Base-by-base conservation (phyloP, 2,797 vertebrate genomes). In the Cynodonichthys magdalenae region DNA sequence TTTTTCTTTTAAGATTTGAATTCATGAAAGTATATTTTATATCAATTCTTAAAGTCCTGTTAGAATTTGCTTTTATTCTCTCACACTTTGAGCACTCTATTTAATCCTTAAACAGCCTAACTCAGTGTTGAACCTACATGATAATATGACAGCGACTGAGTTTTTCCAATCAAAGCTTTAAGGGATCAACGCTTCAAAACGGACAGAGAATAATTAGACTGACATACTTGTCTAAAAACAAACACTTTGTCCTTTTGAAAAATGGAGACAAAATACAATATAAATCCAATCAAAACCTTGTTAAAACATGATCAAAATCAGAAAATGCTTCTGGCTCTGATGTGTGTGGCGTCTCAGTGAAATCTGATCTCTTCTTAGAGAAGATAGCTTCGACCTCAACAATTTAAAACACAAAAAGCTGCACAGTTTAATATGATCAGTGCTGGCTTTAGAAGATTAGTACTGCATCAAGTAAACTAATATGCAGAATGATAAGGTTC, bases 391-490 rank as follows among this genome's bases (percentile, higher is more conserved):
- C 60, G 48, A 76, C 67, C 71, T 62, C 18, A 47, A 59, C 24
- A 75, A 81, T 74, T 83, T 80, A 63, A 81, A 82, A 84, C 61
- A 72, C 70, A 6, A 71, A 84, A 82, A 78, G 79, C 74, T 76
- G 65, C 52, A 24, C 53, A 80, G 75, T 74, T 83, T 75, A 77
- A 65, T 78, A 69, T 74, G 75, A 81, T 84, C 83, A 78, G 69
- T 1, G 42, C 53, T 54, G 74, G 75, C 73, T 80, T 86, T 64
- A 71, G 68, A 56, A 70, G 57, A 69, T 69, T 62, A 69, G 66
- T 67, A 71, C 63, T 34, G 39, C 42, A 74, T 45, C 62, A 58
- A 63, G 53, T 86, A 65, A 84, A 75, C 63, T 45, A 44, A 46
- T 51, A 55, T 58, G 18, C 14, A n/a, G 50, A 48, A 6, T 55